A percentile compares a stretch with the other conserved stretches of the same genome.
These are phyloP conservation scores for Fregata magnificens DNA, from an alignment of 2,113 vertebrate species.

Conservation along the genomic window DNA sequence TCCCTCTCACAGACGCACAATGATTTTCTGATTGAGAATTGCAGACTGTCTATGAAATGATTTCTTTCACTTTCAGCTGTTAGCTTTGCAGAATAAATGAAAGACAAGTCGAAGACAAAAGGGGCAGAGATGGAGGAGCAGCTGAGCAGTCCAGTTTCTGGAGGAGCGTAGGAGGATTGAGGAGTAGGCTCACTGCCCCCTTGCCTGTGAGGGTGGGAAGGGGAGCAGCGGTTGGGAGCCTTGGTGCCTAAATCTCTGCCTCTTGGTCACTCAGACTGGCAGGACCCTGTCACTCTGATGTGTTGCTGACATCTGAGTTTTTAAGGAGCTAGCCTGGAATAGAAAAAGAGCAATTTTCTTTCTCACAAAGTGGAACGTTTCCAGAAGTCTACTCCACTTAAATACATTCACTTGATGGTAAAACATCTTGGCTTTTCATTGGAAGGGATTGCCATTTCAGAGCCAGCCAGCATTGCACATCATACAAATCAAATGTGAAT, in stretches of 20 bases:
- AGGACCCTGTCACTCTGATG: background rate
- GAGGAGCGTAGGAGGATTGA: accelerated
- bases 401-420: background rate
- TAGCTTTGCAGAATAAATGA: background rate
- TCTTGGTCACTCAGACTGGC: background rate
- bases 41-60: background rate
- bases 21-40: background rate
- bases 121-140: background rate
- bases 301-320: background rate
- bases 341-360: background rate
- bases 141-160: background rate
- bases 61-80: background rate
- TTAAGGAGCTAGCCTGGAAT: background rate
- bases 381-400: background rate
- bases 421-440: background rate
- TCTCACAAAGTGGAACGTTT: background rate
- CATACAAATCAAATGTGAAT: background rate
- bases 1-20: background rate
- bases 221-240: background rate
- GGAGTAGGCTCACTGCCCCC: background rate
- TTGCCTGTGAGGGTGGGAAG: background rate
- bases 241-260: background rate
- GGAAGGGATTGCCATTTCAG: background rate
- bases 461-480: background rate
- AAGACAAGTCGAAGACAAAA: background rate